These are phyloP conservation scores for Luehdorfia chinensis DNA, from an alignment of 1,140 invertebrate genomes.

Conservation along the genomic window DNA sequence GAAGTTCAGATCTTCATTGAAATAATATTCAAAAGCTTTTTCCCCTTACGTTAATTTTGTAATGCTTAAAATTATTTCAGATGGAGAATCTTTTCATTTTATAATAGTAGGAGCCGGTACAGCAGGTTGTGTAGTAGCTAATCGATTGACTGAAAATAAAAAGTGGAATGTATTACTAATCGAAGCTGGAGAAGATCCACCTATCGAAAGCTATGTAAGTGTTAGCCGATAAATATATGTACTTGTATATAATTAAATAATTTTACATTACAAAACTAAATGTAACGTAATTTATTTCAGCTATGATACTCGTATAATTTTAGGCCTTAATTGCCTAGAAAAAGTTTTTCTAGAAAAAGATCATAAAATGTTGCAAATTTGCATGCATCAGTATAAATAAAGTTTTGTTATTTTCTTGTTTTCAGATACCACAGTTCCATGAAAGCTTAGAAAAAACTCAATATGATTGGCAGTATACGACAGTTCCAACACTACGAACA, in stretches of 20 bases:
- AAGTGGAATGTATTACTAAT: conserved; percentile 71
- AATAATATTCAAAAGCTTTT: no score
- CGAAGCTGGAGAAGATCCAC: conserved; percentile 76
- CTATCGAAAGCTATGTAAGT: conserved; percentile 26
- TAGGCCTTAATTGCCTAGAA: no score
- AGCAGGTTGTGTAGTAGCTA: conserved; percentile 61
- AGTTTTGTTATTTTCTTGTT: neutral
- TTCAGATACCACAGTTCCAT: conserved; percentile 21
- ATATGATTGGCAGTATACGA: conserved; percentile 26
- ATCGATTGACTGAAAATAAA: conserved; percentile 59
- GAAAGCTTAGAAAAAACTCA: conserved; percentile 5
- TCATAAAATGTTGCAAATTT: no score
- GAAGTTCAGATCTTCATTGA: no score
- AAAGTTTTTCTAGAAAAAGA: no score
- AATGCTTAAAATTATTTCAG: no score
- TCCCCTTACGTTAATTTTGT: no score
- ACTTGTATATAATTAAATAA: no score
- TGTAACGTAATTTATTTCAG: conserved; percentile 18
- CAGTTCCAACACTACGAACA: conserved; percentile 12
- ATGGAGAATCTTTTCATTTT: conserved; percentile 37
- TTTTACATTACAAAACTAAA: no score
- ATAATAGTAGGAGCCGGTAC: conserved; percentile 42
- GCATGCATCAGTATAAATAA: neutral
- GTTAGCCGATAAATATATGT: neutral
- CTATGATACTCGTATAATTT: conserved; percentile 12